Evolutionary conservation across 92 coral and sea anemone species (phyloP).

Genomic region (Parazoanthus darwini): DNA sequence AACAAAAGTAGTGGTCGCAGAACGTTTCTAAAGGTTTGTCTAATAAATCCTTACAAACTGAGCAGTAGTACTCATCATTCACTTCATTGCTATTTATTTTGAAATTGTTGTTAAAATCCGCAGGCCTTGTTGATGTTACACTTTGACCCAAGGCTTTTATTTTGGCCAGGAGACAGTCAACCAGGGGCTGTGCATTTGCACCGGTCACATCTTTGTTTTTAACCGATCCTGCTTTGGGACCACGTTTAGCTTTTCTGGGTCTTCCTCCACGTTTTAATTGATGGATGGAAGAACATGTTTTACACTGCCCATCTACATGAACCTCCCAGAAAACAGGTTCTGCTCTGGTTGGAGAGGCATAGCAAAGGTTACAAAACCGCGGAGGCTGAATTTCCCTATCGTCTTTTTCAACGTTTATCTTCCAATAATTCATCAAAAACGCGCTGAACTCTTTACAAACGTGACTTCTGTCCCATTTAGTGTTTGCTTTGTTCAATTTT

Average conservation of each 20-base stretch:
- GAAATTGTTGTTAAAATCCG: too few species aligned
- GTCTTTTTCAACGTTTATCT: neutral
- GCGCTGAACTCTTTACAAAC: neutral
- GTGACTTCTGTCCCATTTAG: neutral
- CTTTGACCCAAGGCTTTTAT: neutral
- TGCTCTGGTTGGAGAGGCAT: neutral
- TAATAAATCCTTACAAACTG: neutral
- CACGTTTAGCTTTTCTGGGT: neutral
- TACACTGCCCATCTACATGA: neutral
- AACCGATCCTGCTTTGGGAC: neutral
- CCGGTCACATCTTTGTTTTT: neutral
- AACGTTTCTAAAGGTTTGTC: neutral
- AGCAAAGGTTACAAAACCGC: neutral
- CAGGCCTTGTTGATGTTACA: neutral
- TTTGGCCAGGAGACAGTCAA: neutral
- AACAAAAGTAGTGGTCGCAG: neutral
- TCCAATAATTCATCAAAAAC: neutral
- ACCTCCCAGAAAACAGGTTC: neutral
- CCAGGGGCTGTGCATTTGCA: neutral
- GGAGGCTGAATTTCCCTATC: neutral
- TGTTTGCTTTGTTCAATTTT: neutral
- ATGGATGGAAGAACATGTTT: neutral
- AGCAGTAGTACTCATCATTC: neutral
- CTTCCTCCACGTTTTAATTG: neutral
- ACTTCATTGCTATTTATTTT: neutral